Percentiles rank a stretch among this genome's conserved stretches.
phyloP scores from a whole-genome alignment of 1,140 invertebrate species.

The Drosophila subobscura region DNA sequence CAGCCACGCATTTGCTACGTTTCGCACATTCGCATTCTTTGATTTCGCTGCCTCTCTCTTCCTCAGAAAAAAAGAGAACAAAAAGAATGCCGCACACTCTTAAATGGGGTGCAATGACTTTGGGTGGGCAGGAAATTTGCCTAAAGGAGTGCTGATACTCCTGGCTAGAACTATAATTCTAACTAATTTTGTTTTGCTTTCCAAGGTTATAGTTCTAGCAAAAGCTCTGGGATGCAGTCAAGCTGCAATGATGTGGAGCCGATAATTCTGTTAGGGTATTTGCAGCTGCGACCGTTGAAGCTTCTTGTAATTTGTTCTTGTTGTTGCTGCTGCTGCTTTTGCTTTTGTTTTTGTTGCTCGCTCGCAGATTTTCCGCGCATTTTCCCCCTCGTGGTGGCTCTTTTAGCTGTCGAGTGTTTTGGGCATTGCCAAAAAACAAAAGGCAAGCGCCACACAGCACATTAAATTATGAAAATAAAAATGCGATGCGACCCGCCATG shows the following conservation, averaged over 20 bases:
- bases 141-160: no score
- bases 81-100: slow-evolving; percentile 12
- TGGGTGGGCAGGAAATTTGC: no score
- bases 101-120: no score
- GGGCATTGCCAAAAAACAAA: slow-evolving; percentile 73
- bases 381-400: slow-evolving; percentile 14
- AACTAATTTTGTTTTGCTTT: no score
- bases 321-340: slow-evolving; percentile 26
- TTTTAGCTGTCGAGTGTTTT: slow-evolving; percentile 65
- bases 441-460: slow-evolving; percentile 55
- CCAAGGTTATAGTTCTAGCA: no score
- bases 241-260: no score
- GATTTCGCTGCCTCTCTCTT: slow-evolving; percentile 38
- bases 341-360: slow-evolving; percentile 37
- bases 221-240: no score
- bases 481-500: slow-evolving; percentile 35
- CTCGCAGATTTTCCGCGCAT: slow-evolving; percentile 70
- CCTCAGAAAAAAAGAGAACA: slow-evolving; percentile 13
- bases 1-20: slow-evolving; percentile 57
- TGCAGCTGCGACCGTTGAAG: no score
- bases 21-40: slow-evolving; percentile 62
- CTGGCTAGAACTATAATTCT: no score
- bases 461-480: slow-evolving; percentile 80
- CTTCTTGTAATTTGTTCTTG: slow-evolving; percentile 46
- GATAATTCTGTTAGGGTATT: not conserved